Evolutionary conservation across 2,888 invertebrate genomes (phyloP), one percentile per base, ranked within the genome.

Genomic region (Drosophila mayaguana): DNA sequence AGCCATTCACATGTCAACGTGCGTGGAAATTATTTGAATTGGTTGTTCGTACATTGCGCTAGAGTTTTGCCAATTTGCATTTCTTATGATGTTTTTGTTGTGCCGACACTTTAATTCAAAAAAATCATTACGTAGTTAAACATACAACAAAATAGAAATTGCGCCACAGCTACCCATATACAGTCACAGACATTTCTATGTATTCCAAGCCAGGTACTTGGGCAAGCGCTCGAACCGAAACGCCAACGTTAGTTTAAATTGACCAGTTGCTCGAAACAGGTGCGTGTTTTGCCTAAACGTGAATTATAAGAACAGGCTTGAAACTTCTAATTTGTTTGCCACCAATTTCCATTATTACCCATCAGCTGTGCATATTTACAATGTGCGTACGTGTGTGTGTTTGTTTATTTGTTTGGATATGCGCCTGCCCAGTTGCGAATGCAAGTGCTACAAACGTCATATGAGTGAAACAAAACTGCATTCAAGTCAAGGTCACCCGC

Each of bases 321-420:
- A 48, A 55, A 45, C 32, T 62, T 59, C 28, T 63, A 48, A 55
- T 62, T 45, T 45, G 54, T 48, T 51, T 54, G 54, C 65, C 67
- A 83, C 68, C 74, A 67, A 81, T 73, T 79, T 66, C 45, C 63
- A 69, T 78, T 69, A 69, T 80, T 82, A 77, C 53, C 63, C 66
- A 81, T 88, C 82, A 88, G 82, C 84, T 86, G 88, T 78, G 72
- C 70, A 81, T 75, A 85, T 76, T 77, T 79, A 75, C 63, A 67
- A 14, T 28, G 40, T 32, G 43, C n/a, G 43, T 56, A 11, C 11
- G 20, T 54, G 40, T 40, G 25, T 40, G 12, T 55, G 18, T 28
- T 38, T 40, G 12, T 54, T 48, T 32, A 16, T 43, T 42, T 32
- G 20, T 43, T 43, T 69, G 59, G 38, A 53, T 57, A 28, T 67